These are phyloP conservation scores for Tiphia femorata DNA, from an alignment of 2,888 invertebrate genomes.

Conservation along the genomic window DNA sequence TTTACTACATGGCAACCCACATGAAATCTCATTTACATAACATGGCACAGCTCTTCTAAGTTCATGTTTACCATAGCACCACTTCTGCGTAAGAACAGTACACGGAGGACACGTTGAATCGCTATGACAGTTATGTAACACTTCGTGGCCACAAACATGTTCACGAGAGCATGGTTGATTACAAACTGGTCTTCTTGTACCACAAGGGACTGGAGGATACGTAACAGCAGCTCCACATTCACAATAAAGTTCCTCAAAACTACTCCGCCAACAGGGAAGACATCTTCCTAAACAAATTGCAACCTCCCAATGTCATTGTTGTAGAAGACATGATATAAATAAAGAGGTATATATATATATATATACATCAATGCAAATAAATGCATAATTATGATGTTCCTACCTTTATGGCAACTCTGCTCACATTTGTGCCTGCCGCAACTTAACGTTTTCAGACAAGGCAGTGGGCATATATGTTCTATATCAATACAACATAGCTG, in stretches of 20 bases:
- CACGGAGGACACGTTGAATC: conserved; percentile 85
- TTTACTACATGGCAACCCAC: conserved; percentile 89
- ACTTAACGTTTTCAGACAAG: conserved; percentile 84
- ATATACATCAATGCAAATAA: no score
- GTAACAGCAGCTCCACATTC: conserved; percentile 89
- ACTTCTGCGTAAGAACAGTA: conserved; percentile 86
- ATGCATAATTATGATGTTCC: no score
- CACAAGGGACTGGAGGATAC: conserved; percentile 94
- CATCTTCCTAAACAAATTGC: conserved; percentile 63
- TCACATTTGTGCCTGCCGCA: conserved; percentile 93
- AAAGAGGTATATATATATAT: no score
- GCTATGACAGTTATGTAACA: conserved; percentile 88
- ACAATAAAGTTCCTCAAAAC: conserved; percentile 91
- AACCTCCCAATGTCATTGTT: no score
- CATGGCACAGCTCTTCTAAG: conserved; percentile 91
- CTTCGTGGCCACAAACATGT: conserved; percentile 86
- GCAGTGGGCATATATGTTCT: conserved; percentile 87
- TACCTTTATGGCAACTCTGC: conserved; percentile 89
- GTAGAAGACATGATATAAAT: no score
- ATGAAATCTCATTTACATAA: conserved; percentile 87
- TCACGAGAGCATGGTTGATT: conserved; percentile 80
- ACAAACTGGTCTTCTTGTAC: conserved; percentile 88
- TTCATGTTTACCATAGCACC: conserved; percentile 86
- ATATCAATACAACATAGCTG: conserved; percentile 88
- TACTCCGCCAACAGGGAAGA: conserved; percentile 61